These are phyloP conservation scores for Spilosoma lubricipeda DNA, from an alignment of 2,888 invertebrate species.

Conservation along the genomic window DNA sequence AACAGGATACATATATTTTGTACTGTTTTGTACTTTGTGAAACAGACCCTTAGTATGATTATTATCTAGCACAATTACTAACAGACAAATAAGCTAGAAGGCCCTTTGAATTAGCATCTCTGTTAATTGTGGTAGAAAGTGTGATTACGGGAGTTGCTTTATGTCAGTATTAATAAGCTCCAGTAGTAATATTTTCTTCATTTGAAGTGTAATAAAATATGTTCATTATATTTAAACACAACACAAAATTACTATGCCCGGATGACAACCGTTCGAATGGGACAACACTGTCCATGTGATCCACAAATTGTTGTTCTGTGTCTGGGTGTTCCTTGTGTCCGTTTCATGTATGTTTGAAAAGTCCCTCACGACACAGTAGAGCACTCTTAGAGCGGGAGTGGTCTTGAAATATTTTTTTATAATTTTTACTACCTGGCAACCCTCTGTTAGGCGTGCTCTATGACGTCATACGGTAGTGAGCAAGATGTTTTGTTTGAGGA, in stretches of 20 bases:
- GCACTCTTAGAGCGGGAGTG: too few species aligned
- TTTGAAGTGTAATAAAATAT: neutral
- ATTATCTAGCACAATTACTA: too few species aligned
- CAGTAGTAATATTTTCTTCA: neutral
- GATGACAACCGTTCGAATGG: too few species aligned
- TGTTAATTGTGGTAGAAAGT: neutral
- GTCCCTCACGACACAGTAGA: too few species aligned
- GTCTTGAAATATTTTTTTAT: too few species aligned
- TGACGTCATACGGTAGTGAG: neutral
- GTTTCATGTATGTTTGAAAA: too few species aligned
- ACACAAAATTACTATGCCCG: neutral
- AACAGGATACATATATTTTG: too few species aligned
- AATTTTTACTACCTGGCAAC: neutral
- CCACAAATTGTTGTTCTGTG: too few species aligned
- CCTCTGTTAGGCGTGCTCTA: neutral
- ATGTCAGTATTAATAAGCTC: neutral
- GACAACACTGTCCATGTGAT: too few species aligned
- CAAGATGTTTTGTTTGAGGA: constrained; percentile 1
- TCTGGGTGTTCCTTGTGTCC: too few species aligned
- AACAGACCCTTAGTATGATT: too few species aligned
- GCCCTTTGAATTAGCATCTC: neutral
- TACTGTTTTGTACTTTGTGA: too few species aligned
- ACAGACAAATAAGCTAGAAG: neutral
- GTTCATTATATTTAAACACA: neutral
- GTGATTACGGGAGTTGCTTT: neutral